Percentiles rank a stretch among this genome's conserved stretches.
Evolutionary conservation across 2,113 vertebrate genomes (phyloP).

Genomic region (Taurulus bubalis): DNA sequence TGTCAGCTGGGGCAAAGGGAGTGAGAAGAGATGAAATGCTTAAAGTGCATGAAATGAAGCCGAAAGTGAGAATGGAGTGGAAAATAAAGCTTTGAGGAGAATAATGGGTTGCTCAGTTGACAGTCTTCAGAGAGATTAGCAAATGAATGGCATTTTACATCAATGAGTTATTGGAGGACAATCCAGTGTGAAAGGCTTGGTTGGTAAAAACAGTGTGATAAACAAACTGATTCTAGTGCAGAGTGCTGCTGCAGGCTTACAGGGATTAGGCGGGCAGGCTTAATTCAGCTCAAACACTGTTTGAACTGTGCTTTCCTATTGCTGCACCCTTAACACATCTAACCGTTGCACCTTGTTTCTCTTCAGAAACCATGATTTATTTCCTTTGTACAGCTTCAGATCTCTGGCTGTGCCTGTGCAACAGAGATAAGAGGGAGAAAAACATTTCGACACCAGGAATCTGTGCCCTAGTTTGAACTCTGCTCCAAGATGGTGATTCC

Average conservation of each 20-base stretch:
- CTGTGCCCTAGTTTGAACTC: slow-evolving; percentile 62
- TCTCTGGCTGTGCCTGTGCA: slow-evolving; percentile 38
- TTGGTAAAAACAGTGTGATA: slow-evolving; percentile 71
- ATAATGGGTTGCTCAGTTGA: slow-evolving; percentile 16
- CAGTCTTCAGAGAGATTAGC: slow-evolving; percentile 49
- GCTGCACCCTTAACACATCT: slow-evolving; percentile 55
- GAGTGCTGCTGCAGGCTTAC: slow-evolving; percentile 76
- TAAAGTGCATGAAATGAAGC: not conserved
- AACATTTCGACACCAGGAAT: slow-evolving; percentile 27
- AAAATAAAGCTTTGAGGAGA: slow-evolving; percentile 1
- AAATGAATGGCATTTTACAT: slow-evolving; percentile 45
- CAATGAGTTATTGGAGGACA: slow-evolving; percentile 55
- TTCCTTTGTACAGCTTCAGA: slow-evolving; percentile 35
- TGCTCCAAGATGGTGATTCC: slow-evolving; percentile 41
- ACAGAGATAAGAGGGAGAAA: slow-evolving; percentile 46
- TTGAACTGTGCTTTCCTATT: slow-evolving; percentile 75
- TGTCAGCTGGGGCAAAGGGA: slow-evolving; percentile 42
- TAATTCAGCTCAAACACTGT: slow-evolving; percentile 79
- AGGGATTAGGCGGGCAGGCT: slow-evolving; percentile 81
- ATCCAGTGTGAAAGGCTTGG: slow-evolving; percentile 62
- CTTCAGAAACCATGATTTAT: slow-evolving; percentile 28
- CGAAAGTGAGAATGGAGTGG: slow-evolving; percentile 12
- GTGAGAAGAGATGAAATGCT: not conserved
- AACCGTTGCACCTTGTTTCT: slow-evolving; percentile 47
- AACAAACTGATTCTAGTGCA: slow-evolving; percentile 77